Evolutionary conservation across 1,140 invertebrate species (phyloP).

Genomic region (Pseudomyrmex cubaensis): DNA sequence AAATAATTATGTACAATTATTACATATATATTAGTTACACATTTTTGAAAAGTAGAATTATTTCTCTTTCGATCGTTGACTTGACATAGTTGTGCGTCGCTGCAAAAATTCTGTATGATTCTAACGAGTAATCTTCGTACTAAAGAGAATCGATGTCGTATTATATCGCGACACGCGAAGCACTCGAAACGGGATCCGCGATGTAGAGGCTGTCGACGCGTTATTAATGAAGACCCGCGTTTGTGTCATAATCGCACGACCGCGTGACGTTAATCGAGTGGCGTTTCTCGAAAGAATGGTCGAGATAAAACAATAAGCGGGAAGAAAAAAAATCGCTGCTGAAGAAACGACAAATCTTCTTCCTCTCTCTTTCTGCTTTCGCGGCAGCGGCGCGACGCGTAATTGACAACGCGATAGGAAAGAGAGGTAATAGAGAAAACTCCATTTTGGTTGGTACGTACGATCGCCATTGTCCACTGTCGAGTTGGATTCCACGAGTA

Average conservation of each 20-base stretch:
- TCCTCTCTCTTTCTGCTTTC: not conserved
- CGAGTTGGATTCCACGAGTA: conserved; percentile 27
- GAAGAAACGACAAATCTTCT: conserved; percentile 28
- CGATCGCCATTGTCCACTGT: conserved; percentile 50
- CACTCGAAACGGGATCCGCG: conserved; percentile 47
- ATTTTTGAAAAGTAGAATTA: too few relatives aligned
- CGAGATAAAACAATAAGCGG: conserved; percentile 48
- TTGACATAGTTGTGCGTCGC: not conserved
- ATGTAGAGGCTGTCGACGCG: conserved; percentile 43
- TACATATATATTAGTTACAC: too few relatives aligned
- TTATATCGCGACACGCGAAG: conserved; percentile 34
- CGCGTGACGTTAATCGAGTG: conserved; percentile 54
- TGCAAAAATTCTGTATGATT: conserved; percentile 12
- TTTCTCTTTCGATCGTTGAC: too few relatives aligned
- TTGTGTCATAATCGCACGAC: conserved; percentile 44
- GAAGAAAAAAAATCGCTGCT: conserved; percentile 5
- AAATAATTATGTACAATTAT: too few relatives aligned
- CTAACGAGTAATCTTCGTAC: conserved; percentile 1
- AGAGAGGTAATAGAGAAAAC: conserved; percentile 27
- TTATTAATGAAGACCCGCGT: conserved; percentile 40
- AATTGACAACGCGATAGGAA: conserved; percentile 35
- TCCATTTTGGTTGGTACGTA: conserved; percentile 39
- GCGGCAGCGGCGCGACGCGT: conserved; percentile 47
- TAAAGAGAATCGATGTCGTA: conserved; percentile 17
- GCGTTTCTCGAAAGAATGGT: conserved; percentile 43